A percentile compares a stretch with the other conserved stretches of the same genome.
These are phyloP conservation scores for Harpegnathos saltator DNA, from an alignment of 1,140 invertebrate genomes.

Conservation along the genomic window DNA sequence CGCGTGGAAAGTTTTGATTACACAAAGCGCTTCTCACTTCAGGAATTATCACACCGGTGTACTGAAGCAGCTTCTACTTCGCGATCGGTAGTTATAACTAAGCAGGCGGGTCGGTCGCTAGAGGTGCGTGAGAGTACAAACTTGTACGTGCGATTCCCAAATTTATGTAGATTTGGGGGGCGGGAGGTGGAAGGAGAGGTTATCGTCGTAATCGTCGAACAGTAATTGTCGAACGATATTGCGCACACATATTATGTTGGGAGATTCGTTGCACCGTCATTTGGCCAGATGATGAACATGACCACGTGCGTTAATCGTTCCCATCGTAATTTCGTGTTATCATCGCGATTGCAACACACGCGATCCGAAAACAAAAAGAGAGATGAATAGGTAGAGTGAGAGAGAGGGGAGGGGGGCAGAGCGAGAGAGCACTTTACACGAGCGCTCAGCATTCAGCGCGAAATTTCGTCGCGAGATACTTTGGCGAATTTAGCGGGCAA, in stretches of 20 bases:
- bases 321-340: conserved; percentile 2
- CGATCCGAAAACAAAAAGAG: background rate
- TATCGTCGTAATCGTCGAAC: too few species aligned
- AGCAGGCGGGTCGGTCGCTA: too few species aligned
- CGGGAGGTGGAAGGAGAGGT: too few species aligned
- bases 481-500: background rate
- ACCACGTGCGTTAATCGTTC: conserved; percentile 12
- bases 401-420: too few species aligned
- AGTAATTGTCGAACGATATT: conserved; percentile 8
- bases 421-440: too few species aligned
- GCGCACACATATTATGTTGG: background rate
- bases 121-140: background rate
- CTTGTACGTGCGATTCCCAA: conserved; percentile 35
- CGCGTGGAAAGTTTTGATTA: conserved; percentile 71
- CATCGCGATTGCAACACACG: too few species aligned
- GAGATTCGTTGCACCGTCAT: background rate
- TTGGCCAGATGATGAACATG: background rate
- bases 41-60: conserved; percentile 52
- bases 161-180: conserved; percentile 24
- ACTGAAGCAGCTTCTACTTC: conserved; percentile 24
- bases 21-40: conserved; percentile 61
- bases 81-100: background rate
- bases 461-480: conserved; percentile 3
- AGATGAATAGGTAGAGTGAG: too few species aligned
- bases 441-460: background rate